Evolutionary conservation across 1,140 invertebrate genomes (phyloP), one percentile per base, ranked within the genome.

Genomic region (Bombyx mandarina): DNA sequence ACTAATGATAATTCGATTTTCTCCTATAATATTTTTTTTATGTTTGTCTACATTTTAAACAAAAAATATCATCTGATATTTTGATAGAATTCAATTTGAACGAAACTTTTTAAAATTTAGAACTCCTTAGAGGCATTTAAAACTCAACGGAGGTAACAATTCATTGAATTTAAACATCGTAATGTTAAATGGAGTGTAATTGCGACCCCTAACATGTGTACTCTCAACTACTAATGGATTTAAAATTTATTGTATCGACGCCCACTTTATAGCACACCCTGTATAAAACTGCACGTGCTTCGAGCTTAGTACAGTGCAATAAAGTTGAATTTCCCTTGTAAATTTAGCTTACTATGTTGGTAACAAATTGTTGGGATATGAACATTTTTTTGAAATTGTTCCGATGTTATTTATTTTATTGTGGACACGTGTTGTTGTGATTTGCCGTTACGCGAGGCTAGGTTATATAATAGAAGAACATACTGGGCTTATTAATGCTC

Each of bases 141-240:
- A 77, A 77, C 63, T 62, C 63, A 63, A 12, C 22, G 45, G 61
- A 75, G 71, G 74, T 71, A 82, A 82, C 81, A 84, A 81, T 72
- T 86, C 80, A 86, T 71, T 77, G 72, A 83, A 77, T 86, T 76
- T 82, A 80, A 83, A 82, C 76, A 77, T 86, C 81, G 74, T 86
- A 83, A 86, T 74, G 77, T 85, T 85, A 82, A 86, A 86, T 86
- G 83, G 76, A 83, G 77, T 79, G 80, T 69, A 56, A 63, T 63
- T 60, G 67, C 67, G 74, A 82, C 62, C 75, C 68, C 69, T 74
- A 83, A 81, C 83, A 85, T 83, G 80, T 86, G 83, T 86, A 83
- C 71, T 75, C 69, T 71, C 46, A 46, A 12, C 75, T 76, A 69
- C 83, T 85, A 86, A 86, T 86, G 83, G 82, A 81, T 85, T 85